Base-by-base conservation (phyloP, 2,113 vertebrate genomes). In the Climacteris rufus region DNA sequence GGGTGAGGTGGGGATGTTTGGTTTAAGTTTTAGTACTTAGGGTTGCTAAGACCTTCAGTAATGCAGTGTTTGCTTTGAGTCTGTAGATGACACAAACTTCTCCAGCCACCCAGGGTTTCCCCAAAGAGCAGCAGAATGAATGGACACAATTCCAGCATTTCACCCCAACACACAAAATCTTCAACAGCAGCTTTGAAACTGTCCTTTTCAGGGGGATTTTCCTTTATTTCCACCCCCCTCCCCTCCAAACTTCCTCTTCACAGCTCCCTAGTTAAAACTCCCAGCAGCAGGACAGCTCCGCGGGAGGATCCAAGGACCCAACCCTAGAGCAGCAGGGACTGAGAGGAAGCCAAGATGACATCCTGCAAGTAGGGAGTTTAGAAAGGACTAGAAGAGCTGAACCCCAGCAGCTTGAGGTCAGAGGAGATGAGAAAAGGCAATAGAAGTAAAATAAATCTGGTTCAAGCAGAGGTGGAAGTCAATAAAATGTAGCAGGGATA, bases 41-140 rank as follows among this genome's bases (percentile, higher is more conserved):
- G 52, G 70, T 77, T 96, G 85, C 86, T 93, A 95, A 95, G 87
- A 93, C 78, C 71, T 82, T 72, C 17, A 88, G 33, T 52, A 87
- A 78, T 0, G 0, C 2, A 30, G 37, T 37, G 27, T 63, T 95
- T 70, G 47, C 65, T 44, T 77, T 63, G 33, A 70, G 45, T 56
- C 63, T 74, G 71, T 5, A 70, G 16, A 28, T 49, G 76, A 49
- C 24, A 45, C 24, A 53, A 57, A 79, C 59, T 74, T 44, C 52
- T 94, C 37, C 3, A 64, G 39, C 60, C 30, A 70, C 10, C 28
- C 28, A 71, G 35, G 45, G 75, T 77, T 57, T 76, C 76, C 56
- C 76, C 45, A 54, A 91, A 87, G 42, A 88, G 45, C 39, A 50
- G 37, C 37, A 76, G 13, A 84, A 80, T 1, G 63, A 95, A 83